Percentiles rank a stretch among this genome's conserved stretches.
These are phyloP conservation scores for Pandemis corylana DNA, from an alignment of 2,888 invertebrate genomes.

Conservation along the genomic window DNA sequence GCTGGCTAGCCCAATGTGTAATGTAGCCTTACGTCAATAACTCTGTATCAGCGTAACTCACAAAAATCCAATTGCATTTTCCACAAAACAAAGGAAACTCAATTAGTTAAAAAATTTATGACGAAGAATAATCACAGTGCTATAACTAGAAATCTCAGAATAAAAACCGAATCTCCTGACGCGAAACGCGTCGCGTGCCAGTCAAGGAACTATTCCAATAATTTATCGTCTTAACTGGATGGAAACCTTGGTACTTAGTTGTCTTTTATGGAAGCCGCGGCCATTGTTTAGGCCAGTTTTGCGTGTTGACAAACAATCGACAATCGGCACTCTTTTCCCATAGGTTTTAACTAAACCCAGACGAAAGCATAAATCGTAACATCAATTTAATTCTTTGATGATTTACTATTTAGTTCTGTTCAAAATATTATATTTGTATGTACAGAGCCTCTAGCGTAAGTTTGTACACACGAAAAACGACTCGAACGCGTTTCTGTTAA, in stretches of 20 bases:
- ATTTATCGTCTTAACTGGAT: conserved; percentile 44
- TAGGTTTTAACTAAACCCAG: conserved; percentile 8
- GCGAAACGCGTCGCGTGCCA: conserved; percentile 34
- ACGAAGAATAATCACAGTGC: background rate
- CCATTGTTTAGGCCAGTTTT: background rate
- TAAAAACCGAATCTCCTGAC: conserved; percentile 11
- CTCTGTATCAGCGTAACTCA: too few relatives aligned
- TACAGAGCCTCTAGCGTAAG: too few relatives aligned
- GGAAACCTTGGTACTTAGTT: conserved; percentile 12
- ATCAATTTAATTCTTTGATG: background rate
- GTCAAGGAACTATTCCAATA: conserved; percentile 27
- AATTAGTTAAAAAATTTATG: too few relatives aligned
- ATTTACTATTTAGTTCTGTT: too few relatives aligned
- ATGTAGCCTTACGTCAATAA: too few relatives aligned
- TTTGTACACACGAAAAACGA: too few relatives aligned
- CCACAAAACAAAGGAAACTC: too few relatives aligned
- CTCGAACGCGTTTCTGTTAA: too few relatives aligned
- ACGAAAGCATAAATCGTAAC: conserved; percentile 29
- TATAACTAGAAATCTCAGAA: background rate
- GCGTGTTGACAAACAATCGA: conserved; percentile 12
- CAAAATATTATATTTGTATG: too few relatives aligned
- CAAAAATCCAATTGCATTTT: too few relatives aligned
- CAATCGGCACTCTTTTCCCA: conserved; percentile 8
- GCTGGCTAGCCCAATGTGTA: too few relatives aligned
- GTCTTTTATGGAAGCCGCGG: background rate